Percentiles rank a stretch among this genome's conserved stretches.
phyloP scores from a whole-genome alignment of 2,797 vertebrate genomes.

The Momotus momota region DNA sequence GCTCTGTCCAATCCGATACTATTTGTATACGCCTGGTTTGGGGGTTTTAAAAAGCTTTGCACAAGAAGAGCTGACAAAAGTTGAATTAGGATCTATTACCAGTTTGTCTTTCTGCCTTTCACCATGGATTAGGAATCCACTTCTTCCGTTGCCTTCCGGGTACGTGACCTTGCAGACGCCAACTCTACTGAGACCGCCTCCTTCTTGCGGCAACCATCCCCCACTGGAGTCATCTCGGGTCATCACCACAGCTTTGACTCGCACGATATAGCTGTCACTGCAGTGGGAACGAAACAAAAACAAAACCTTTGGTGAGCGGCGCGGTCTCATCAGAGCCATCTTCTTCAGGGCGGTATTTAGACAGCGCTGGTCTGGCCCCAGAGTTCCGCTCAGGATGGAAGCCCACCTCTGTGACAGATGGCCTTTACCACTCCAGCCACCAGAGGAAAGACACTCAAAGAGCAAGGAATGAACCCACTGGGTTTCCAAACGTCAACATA shows the following conservation, averaged over 20 bases:
- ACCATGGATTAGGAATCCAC: conserved; percentile 95
- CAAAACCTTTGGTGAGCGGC: conserved; percentile 50
- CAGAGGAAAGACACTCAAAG: not conserved
- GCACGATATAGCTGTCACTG: conserved; percentile 99
- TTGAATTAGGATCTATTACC: conserved; percentile 80
- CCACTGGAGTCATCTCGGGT: conserved; percentile 99
- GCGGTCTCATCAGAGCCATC: not conserved
- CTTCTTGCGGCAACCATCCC: conserved; percentile 98
- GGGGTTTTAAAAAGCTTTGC: not conserved
- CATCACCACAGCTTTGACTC: conserved; percentile 99
- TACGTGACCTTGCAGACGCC: conserved; percentile 95
- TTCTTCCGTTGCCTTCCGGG: conserved; percentile 88
- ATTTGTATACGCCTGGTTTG: not conserved
- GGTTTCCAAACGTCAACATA: not conserved
- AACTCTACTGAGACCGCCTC: conserved; percentile 94
- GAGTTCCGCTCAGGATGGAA: not conserved
- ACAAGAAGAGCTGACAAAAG: conserved; percentile 52
- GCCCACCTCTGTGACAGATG: accelerated
- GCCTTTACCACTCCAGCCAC: not conserved
- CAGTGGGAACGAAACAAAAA: conserved; percentile 68
- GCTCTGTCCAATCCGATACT: not conserved
- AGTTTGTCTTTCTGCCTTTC: conserved; percentile 97
- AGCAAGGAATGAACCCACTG: not conserved
- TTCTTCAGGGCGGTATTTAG: not conserved
- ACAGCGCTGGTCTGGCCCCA: not conserved